A percentile compares a stretch with the other conserved stretches of the same genome.
Evolutionary conservation across 1,140 invertebrate genomes (phyloP).

Genomic region (Drosophila sulfurigaster): DNA sequence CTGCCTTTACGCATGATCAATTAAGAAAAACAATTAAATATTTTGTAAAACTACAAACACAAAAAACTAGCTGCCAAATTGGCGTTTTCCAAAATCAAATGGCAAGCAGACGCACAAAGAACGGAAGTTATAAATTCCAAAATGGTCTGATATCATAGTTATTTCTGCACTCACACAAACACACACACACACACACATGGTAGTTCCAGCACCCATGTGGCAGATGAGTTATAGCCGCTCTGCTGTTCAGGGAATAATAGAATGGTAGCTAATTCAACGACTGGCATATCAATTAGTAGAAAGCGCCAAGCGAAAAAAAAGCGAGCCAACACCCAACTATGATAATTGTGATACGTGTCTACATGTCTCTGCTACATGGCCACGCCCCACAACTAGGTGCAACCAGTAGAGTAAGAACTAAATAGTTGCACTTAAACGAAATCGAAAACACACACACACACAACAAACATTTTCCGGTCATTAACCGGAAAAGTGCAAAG

Average conservation of each 20-base stretch:
- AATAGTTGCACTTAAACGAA: slow-evolving; percentile 8
- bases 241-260: slow-evolving; percentile 43
- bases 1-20: slow-evolving; percentile 71
- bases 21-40: slow-evolving; percentile 73
- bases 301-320: slow-evolving; percentile 43
- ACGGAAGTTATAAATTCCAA: slow-evolving; percentile 74
- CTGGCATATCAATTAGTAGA: slow-evolving; percentile 79
- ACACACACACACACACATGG: neutral
- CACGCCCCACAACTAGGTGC: slow-evolving; percentile 50
- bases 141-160: slow-evolving; percentile 71
- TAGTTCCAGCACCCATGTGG: slow-evolving; percentile 2
- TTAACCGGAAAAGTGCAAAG: slow-evolving; percentile 73
- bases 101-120: slow-evolving; percentile 29
- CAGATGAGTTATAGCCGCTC: slow-evolving; percentile 57
- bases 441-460: slow-evolving; percentile 19
- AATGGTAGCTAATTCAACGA: slow-evolving; percentile 37
- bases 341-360: slow-evolving; percentile 32
- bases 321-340: slow-evolving; percentile 60
- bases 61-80: slow-evolving; percentile 63
- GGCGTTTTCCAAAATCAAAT: slow-evolving; percentile 48
- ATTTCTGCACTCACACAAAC: slow-evolving; percentile 48
- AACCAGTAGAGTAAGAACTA: slow-evolving; percentile 24
- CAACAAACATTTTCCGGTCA: slow-evolving; percentile 62
- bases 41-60: slow-evolving; percentile 53
- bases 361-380: slow-evolving; percentile 3